Evolutionary conservation across 2,888 invertebrate species (phyloP), one percentile per base, ranked within the genome.

Genomic region (Andrena haemorrhoa): DNA sequence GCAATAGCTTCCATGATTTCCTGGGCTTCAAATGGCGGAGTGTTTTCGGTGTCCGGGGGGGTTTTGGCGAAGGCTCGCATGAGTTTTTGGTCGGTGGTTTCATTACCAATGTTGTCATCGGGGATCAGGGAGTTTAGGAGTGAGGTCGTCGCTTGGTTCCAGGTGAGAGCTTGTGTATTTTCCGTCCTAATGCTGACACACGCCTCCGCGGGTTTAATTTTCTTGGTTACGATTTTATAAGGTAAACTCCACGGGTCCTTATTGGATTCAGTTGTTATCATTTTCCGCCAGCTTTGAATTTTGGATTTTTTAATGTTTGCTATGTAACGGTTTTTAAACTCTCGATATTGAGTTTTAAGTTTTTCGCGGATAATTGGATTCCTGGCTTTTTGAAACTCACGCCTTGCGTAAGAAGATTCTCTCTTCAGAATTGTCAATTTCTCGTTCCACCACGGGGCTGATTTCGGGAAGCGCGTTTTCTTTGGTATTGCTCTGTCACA

Each of bases 381-480:
- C n/a, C 51, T 51, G n/a, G 56, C 20, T 3, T 26, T 26, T 3
- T 75, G 53, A n/a, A 3, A 66, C 0, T 20, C 0, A 1, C 49
- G 29, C 0, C 47, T 8, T 1, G 63, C 53, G 0, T 5, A 1
- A 0, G 29, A 4, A 0, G 12, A 16, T 12, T 49, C 23, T 10
- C 2, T 31, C 4, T 60, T 66, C 0, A 49, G 60, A 1, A 2
- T 20, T 2, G 66, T 60, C 0, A 73, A 33, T 1, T 65, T 12
- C 1, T 31, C 10, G 8, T 31, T 74, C 74, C 74, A 66, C 66
- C 74, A 71, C 3, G 63, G 61, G 1, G n/a, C 61, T 0, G 71
- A 71, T 49, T 71, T 71, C 8, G n/a, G 26, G 23, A 73, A 73
- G 2, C 56, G 53, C 10, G 61, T 31, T 33, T 71, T 71, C n/a